phyloP scores from a whole-genome alignment of 2,113 vertebrate genomes.

The Calyptommatus sinebrachiatus region DNA sequence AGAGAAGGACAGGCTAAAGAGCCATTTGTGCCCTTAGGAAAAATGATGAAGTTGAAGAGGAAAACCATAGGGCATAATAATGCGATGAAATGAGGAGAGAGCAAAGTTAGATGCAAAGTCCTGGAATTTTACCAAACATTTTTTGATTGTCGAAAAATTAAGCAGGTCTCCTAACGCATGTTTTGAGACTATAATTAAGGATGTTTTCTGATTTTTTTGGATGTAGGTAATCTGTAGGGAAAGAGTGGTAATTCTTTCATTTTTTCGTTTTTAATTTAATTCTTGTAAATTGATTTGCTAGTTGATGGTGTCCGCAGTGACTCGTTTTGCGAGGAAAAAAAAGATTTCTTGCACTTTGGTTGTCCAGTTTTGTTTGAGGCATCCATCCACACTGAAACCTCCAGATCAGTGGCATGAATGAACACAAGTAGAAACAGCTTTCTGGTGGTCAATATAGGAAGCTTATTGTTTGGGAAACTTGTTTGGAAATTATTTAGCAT shows the following conservation, averaged over 20 bases:
- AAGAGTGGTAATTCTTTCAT: not conserved
- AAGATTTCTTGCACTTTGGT: not conserved
- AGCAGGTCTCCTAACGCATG: not conserved
- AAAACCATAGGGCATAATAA: not conserved
- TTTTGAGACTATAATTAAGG: not conserved
- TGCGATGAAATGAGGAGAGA: not conserved
- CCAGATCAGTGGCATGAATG: not conserved
- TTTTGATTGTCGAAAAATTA: not conserved
- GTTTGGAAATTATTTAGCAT: conserved; percentile 19
- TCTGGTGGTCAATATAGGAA: not conserved
- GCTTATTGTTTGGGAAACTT: accelerated
- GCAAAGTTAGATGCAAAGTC: not conserved
- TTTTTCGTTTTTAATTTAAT: not conserved
- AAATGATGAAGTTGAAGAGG: not conserved
- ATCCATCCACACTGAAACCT: not conserved
- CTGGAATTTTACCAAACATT: not conserved
- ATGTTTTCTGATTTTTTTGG: not conserved
- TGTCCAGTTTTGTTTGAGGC: no score
- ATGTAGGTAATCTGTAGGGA: not conserved
- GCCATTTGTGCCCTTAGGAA: not conserved
- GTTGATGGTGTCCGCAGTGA: not conserved
- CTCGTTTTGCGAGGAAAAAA: not conserved
- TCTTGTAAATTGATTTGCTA: not conserved
- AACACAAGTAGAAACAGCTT: not conserved
- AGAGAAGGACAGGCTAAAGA: not conserved